Percentiles rank a stretch among this genome's conserved stretches.
Conservation (phyloP, 2,797 vertebrate species). For the Botia kubotai region DNA sequence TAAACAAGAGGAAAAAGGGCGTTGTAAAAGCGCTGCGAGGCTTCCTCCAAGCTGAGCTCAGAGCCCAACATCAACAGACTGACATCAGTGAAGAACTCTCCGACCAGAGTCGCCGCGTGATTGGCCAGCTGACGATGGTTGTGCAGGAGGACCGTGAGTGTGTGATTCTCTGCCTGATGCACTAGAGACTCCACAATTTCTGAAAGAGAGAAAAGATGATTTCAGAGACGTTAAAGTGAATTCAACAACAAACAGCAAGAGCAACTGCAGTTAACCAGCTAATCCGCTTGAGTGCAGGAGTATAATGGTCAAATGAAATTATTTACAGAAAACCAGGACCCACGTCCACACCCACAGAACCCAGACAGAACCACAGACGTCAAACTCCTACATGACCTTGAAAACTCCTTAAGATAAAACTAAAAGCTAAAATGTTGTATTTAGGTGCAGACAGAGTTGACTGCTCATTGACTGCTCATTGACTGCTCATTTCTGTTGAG, state of each 20-base stretch:
- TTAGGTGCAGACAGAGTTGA: no score
- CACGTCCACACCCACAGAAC: no score
- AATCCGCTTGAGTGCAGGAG: no score
- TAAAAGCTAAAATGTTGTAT: no score
- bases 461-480: no score
- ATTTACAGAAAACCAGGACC: neutral
- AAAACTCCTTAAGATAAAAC: no score
- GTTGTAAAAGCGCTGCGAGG: slow-evolving; percentile 85
- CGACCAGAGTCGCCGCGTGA: slow-evolving; percentile 68
- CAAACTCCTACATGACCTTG: no score
- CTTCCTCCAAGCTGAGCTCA: slow-evolving; percentile 79
- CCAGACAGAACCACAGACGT: no score
- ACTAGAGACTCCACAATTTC: slow-evolving; percentile 84
- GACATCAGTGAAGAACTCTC: slow-evolving; percentile 86
- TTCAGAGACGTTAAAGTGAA: neutral
- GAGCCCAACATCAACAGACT: slow-evolving; percentile 86
- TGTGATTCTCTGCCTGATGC: slow-evolving; percentile 85
- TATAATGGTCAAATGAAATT: neutral
- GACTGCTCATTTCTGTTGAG: neutral
- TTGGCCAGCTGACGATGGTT: slow-evolving; percentile 77
- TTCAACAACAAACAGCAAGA: neutral
- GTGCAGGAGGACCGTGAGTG: slow-evolving; percentile 76
- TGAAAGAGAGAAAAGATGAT: slow-evolving; percentile 66
- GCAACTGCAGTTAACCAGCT: no score
- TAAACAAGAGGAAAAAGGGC: slow-evolving; percentile 86